Evolutionary conservation across 2,888 invertebrate genomes (phyloP).

Genomic region (Thyatira batis): DNA sequence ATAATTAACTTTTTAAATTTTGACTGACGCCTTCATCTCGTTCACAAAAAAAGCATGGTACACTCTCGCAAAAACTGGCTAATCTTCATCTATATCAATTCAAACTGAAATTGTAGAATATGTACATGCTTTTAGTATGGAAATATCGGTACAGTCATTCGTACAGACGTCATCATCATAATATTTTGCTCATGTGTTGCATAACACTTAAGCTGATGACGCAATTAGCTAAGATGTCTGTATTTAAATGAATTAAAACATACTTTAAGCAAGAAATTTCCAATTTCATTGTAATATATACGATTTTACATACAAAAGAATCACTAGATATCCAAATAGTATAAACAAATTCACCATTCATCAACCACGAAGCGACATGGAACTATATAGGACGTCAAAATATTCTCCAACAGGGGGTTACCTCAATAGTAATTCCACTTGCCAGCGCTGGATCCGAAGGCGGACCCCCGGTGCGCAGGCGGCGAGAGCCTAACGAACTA

Average conservation of each 20-base stretch:
- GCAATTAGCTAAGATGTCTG: too few relatives aligned
- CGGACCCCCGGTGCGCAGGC: slow-evolving; percentile 68
- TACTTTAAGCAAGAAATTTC: too few relatives aligned
- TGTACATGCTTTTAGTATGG: slow-evolving; percentile 21
- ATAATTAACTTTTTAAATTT: slow-evolving; percentile 81
- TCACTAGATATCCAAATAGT: slow-evolving; percentile 7
- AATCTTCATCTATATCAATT: slow-evolving; percentile 21
- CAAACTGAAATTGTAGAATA: background rate
- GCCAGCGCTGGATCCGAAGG: slow-evolving; percentile 70
- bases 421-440: slow-evolving; percentile 68
- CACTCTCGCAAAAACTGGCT: slow-evolving; percentile 24
- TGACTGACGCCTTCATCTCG: slow-evolving; percentile 74
- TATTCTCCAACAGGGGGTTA: slow-evolving; percentile 74
- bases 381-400: slow-evolving; percentile 73
- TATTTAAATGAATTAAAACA: too few relatives aligned
- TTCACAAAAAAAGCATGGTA: slow-evolving; percentile 34
- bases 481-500: slow-evolving; percentile 76
- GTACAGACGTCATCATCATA: slow-evolving; percentile 52
- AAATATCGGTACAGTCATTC: slow-evolving; percentile 35
- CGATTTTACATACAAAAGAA: slow-evolving; percentile 13
- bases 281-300: background rate
- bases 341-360: slow-evolving; percentile 50
- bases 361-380: slow-evolving; percentile 58
- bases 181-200: slow-evolving; percentile 29
- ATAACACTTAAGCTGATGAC: background rate